phyloP scores from a whole-genome alignment of 2,888 invertebrate species.

The Schrankia costaestrigalis region DNA sequence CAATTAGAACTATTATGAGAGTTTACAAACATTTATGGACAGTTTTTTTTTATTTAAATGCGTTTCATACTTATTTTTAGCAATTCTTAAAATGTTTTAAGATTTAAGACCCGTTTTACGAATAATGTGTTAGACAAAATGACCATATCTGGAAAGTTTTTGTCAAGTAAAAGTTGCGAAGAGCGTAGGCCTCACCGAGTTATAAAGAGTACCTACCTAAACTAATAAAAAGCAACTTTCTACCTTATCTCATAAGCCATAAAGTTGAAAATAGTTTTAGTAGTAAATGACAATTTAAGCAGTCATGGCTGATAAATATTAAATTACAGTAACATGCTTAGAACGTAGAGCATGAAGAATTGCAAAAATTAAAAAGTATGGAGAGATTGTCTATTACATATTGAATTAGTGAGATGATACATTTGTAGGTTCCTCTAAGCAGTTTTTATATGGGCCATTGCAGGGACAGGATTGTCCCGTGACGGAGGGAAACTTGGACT shows the following conservation, averaged over 20 bases:
- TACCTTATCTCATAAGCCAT: conserved; percentile 5
- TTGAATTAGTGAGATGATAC: too few relatives aligned
- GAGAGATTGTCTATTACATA: too few relatives aligned
- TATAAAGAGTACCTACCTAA: conserved; percentile 25
- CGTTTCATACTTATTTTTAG: not conserved
- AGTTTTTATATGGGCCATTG: too few relatives aligned
- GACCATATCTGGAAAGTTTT: conserved; percentile 30
- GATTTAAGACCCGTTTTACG: conserved; percentile 3
- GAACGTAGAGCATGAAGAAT: conserved; percentile 16
- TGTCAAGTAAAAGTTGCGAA: conserved; percentile 34
- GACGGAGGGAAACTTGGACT: too few relatives aligned
- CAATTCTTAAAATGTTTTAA: not conserved
- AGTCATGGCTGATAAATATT: conserved; percentile 32
- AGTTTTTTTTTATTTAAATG: too few relatives aligned
- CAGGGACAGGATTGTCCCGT: too few relatives aligned
- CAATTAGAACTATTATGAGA: too few relatives aligned
- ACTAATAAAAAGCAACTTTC: conserved; percentile 9
- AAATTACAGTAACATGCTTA: conserved; percentile 20
- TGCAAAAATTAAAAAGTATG: conserved; percentile 10
- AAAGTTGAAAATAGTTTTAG: conserved; percentile 13
- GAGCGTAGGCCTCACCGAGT: conserved; percentile 21
- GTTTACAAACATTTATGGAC: too few relatives aligned
- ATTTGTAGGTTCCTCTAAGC: too few relatives aligned
- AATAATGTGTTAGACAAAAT: conserved; percentile 4
- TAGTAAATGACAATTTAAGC: conserved; percentile 23